These are phyloP conservation scores for Pelosia muscerda DNA, from an alignment of 2,888 invertebrate species.

Conservation along the genomic window DNA sequence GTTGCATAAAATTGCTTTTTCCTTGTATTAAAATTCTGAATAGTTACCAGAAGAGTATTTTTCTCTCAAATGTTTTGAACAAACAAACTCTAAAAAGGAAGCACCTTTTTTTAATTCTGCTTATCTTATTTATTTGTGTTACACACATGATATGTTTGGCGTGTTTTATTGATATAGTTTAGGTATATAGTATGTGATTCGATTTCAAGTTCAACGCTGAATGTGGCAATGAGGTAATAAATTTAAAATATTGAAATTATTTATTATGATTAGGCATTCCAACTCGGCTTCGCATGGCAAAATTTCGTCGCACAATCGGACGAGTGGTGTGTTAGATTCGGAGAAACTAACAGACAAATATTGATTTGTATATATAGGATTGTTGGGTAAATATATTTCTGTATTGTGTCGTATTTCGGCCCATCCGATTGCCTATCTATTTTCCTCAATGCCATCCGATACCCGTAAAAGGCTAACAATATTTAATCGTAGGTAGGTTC, in stretches of 20 bases:
- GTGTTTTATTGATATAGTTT: background rate
- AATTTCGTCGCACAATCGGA: background rate
- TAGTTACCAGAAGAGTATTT: too few relatives aligned
- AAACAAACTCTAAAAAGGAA: background rate
- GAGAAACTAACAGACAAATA: background rate
- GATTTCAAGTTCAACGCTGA: background rate
- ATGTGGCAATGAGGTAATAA: background rate
- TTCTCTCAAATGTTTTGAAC: background rate
- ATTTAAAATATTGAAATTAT: background rate
- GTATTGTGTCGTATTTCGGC: background rate
- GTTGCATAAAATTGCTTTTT: too few relatives aligned
- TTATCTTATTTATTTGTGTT: background rate
- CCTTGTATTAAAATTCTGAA: too few relatives aligned
- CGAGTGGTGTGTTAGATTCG: background rate
- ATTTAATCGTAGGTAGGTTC: background rate
- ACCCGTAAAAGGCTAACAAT: background rate
- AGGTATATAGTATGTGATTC: background rate
- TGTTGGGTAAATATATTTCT: background rate
- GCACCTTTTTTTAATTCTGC: background rate
- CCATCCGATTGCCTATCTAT: slow-evolving; percentile 1
- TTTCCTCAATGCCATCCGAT: background rate
- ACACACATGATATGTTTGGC: too few relatives aligned
- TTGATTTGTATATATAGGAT: background rate
- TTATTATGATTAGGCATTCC: too few relatives aligned
- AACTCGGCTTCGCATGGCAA: too few relatives aligned